These are phyloP conservation scores for Platichthys stellatus DNA, from an alignment of 2,113 vertebrate genomes.

Conservation along the genomic window DNA sequence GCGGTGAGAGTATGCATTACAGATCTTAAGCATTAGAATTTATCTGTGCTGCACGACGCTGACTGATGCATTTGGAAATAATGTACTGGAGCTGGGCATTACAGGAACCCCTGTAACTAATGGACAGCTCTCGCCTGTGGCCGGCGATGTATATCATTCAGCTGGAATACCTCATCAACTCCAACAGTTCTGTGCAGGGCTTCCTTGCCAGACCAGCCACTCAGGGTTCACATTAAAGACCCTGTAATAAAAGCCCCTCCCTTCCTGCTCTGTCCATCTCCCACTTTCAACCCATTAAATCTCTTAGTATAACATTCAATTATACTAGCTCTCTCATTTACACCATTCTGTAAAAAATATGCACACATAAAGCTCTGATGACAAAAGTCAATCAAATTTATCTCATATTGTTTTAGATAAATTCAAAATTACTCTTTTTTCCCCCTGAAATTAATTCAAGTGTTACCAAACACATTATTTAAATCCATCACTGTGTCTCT, in stretches of 20 bases:
- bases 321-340: slow-evolving; percentile 3
- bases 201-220: slow-evolving; percentile 49
- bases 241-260: slow-evolving; percentile 48
- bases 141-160: slow-evolving; percentile 94
- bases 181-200: slow-evolving; percentile 68
- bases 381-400: background rate
- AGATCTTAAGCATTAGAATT: slow-evolving; percentile 94
- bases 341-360: background rate
- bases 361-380: background rate
- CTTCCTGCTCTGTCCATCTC: slow-evolving; percentile 4
- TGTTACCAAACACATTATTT: background rate
- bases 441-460: background rate
- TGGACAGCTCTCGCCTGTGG: slow-evolving; percentile 92
- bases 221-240: slow-evolving; percentile 59
- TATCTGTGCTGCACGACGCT: slow-evolving; percentile 88
- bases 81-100: slow-evolving; percentile 94
- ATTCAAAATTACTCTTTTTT: background rate
- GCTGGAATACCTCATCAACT: slow-evolving; percentile 87
- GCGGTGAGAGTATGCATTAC: slow-evolving; percentile 90
- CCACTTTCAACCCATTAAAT: slow-evolving; percentile 21
- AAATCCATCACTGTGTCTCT: too few relatives aligned
- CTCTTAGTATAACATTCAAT: slow-evolving; percentile 32
- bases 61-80: slow-evolving; percentile 99
- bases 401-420: background rate
- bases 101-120: slow-evolving; percentile 90